Evolutionary conservation across 2,888 invertebrate species (phyloP).

Genomic region (Oeneis ivallda): DNA sequence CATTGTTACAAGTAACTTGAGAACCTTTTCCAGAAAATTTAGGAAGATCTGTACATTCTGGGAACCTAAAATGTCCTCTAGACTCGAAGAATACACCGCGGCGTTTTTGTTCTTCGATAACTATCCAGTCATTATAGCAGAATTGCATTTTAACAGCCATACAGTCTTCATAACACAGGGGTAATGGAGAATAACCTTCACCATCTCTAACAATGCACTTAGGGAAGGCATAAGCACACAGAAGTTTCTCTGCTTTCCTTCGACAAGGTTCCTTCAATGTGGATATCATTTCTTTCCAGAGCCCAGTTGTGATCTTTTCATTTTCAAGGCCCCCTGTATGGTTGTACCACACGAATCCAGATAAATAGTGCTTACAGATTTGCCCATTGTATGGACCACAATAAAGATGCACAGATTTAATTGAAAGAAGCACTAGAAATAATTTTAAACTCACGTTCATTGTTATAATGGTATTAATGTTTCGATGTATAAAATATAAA

Average conservation of each 20-base stretch:
- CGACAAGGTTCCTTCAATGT: conserved; percentile 91
- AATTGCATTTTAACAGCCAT: conserved; percentile 94
- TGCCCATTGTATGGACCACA: conserved; percentile 94
- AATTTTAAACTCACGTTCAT: conserved; percentile 63
- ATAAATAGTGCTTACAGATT: conserved; percentile 87
- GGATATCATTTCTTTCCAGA: conserved; percentile 93
- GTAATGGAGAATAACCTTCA: conserved; percentile 84
- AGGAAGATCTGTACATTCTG: conserved; percentile 91
- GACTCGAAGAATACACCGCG: conserved; percentile 89
- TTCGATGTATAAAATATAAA: conserved; percentile 56
- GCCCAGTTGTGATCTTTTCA: conserved; percentile 90
- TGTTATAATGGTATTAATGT: conserved; percentile 55
- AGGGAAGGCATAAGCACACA: conserved; percentile 96
- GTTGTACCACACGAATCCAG: conserved; percentile 89
- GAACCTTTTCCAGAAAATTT: conserved; percentile 84
- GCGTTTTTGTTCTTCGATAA: conserved; percentile 93
- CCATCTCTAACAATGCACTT: conserved; percentile 87
- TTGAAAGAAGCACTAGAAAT: conserved; percentile 64
- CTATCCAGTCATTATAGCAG: conserved; percentile 96
- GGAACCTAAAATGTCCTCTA: conserved; percentile 92
- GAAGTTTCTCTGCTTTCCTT: conserved; percentile 92
- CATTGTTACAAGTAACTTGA: conserved; percentile 88
- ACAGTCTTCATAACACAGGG: conserved; percentile 96
- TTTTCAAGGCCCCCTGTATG: conserved; percentile 89
- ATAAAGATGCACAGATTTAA: conserved; percentile 83